Base-by-base conservation (phyloP, 2,113 vertebrate species). In the Myotis brandtii region DNA sequence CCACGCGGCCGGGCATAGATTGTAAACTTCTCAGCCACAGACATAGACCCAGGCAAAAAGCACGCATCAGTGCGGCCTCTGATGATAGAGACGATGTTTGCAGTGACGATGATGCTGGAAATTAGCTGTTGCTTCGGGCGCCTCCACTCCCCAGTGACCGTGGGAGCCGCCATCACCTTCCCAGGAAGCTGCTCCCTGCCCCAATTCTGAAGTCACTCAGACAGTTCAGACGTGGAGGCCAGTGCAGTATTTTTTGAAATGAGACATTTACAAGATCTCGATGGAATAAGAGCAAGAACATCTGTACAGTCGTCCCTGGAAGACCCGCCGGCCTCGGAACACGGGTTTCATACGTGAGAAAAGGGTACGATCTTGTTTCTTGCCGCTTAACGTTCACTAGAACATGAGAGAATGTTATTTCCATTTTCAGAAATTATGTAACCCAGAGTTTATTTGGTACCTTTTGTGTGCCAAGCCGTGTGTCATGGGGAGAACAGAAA, bases 381-480 rank as follows among this genome's bases (percentile, higher is more conserved):
- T 79, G 25, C 54, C 13, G 21, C 54, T 13, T 27, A 54, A 72
- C 43, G 67, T 79, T 34, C 66, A 90, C 37, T 32, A 70, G 52
- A 2, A 0, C 54, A 37, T n/a, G 73, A 17, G 34, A 56, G 67
- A 95, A 76, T 89, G 91, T 69, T 95, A 95, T 89, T 95, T 48
- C 30, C 69, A 66, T 95, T 95, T 56, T 56, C 48, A 95, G 82
- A 95, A 81, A 50, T 86, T 90, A 95, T 52, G 27, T 95, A 95
- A 95, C 52, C 52, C 84, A 81, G 40, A 73, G 43, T 89, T 87
- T 89, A 75, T 64, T 34, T 86, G 66, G 76, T 88, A 9, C 73
- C 70, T 43, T 92, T 59, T 27, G 27, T 27, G 92, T 30, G 91
- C 96, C 93, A 96, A 96, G 81, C 75, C 17, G 25, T 70, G 84